Evolutionary conservation across 1,140 invertebrate species (phyloP).

Genomic region (Drosophila suzukii): DNA sequence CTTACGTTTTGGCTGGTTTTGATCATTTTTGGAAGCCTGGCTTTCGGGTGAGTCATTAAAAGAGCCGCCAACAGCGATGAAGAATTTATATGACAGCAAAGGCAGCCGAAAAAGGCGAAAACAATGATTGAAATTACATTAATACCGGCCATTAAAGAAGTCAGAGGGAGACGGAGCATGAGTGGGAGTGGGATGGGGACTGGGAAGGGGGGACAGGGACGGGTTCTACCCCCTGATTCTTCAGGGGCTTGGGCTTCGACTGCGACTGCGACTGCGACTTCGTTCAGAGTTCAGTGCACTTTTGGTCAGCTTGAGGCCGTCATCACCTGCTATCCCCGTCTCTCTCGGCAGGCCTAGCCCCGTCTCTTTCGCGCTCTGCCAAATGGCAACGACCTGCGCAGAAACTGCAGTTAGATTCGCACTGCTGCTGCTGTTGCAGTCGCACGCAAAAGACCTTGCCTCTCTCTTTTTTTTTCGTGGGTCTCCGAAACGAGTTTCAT

Average conservation of each 20-base stretch:
- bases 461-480: constrained; percentile 65
- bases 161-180: background rate
- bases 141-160: constrained; percentile 35
- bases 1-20: constrained; percentile 23
- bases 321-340: constrained; percentile 43
- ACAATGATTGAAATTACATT: constrained; percentile 74
- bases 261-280: constrained; percentile 2
- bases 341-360: constrained; percentile 12
- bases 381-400: constrained; percentile 79
- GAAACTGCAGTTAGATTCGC: constrained; percentile 79
- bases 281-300: constrained; percentile 75
- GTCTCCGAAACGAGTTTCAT: constrained; percentile 61
- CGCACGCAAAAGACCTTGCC: constrained; percentile 80
- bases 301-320: constrained; percentile 61
- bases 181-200: constrained; percentile 35
- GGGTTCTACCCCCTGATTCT: too few relatives aligned
- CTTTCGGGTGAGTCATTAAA: constrained; percentile 72
- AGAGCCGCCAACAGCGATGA: constrained; percentile 52
- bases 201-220: background rate
- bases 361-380: constrained; percentile 25
- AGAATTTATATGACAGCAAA: constrained; percentile 71
- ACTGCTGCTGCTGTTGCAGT: constrained; percentile 51
- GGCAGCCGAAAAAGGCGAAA: constrained; percentile 61
- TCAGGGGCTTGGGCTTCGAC: constrained; percentile 6
- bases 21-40: constrained; percentile 30